phyloP scores from a whole-genome alignment of 1,140 invertebrate genomes.

The Cotesia typhae region DNA sequence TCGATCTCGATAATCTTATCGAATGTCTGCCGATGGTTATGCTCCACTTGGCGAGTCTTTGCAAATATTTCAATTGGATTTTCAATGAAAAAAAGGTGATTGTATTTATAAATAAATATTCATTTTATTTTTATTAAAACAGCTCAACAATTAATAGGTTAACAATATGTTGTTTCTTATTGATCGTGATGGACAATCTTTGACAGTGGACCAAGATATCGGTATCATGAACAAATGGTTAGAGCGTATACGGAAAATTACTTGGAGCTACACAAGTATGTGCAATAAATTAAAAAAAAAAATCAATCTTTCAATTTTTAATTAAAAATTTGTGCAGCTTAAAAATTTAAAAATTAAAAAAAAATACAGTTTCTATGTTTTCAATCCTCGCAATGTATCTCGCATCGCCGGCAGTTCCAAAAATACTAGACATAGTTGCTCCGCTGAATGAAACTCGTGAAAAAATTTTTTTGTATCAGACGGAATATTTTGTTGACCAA shows the following conservation, averaged over 20 bases:
- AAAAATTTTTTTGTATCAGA: constrained; percentile 32
- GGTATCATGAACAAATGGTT: constrained; percentile 19
- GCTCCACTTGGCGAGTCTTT: constrained; percentile 14
- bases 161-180: constrained; percentile 18
- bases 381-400: constrained; percentile 23
- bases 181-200: constrained; percentile 26
- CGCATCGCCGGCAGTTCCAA: constrained; percentile 25
- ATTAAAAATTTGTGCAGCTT: not conserved
- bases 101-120: not conserved
- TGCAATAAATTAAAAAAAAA: not conserved
- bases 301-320: not conserved
- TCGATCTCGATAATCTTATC: constrained; percentile 14
- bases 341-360: not conserved
- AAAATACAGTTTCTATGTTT: constrained; percentile 22
- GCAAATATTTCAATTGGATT: constrained; percentile 22
- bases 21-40: constrained; percentile 30
- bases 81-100: constrained; percentile 25
- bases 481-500: constrained; percentile 39
- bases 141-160: not conserved
- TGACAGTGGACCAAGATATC: not conserved
- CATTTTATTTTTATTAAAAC: constrained; percentile 6
- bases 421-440: constrained; percentile 33
- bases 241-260: constrained; percentile 14
- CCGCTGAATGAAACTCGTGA: constrained; percentile 36
- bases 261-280: constrained; percentile 15